Percentiles rank a stretch among this genome's conserved stretches.
phyloP scores from a whole-genome alignment of 1,140 invertebrate genomes.

The Portunus trituberculatus region DNA sequence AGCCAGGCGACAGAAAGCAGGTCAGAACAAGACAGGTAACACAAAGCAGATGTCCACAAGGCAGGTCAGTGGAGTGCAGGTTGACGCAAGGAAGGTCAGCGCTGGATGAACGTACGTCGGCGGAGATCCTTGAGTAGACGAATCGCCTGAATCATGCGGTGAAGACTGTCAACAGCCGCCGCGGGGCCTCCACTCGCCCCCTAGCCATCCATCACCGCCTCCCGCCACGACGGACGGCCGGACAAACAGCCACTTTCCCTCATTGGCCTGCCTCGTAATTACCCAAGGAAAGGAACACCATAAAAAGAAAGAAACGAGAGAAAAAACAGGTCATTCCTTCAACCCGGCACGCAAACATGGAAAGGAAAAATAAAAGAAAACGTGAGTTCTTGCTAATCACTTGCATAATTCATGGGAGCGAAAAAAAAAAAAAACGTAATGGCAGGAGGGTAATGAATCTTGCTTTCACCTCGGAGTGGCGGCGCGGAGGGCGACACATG shows the following conservation, averaged over 20 bases:
- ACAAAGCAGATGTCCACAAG: background rate
- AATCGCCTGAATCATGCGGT: conserved; percentile 8
- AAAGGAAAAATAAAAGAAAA: background rate
- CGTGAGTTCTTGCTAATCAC: background rate
- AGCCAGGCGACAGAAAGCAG: background rate
- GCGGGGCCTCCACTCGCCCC: background rate
- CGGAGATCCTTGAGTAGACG: background rate
- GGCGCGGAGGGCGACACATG: background rate
- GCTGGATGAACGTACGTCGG: background rate
- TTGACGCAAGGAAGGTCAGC: background rate
- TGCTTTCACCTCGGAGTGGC: background rate
- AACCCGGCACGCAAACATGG: background rate
- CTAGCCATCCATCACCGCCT: background rate
- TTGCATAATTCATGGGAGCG: background rate
- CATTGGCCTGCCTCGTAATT: background rate
- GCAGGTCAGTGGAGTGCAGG: background rate
- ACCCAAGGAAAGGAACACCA: background rate
- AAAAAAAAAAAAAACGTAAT: background rate
- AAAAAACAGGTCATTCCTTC: background rate
- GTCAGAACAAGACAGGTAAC: background rate
- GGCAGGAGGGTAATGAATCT: background rate
- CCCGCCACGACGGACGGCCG: background rate
- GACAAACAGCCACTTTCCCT: background rate
- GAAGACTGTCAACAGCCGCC: background rate
- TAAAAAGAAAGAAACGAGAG: background rate